Base-by-base conservation (phyloP, 2,888 invertebrate species). In the Galerucella calmariensis region DNA sequence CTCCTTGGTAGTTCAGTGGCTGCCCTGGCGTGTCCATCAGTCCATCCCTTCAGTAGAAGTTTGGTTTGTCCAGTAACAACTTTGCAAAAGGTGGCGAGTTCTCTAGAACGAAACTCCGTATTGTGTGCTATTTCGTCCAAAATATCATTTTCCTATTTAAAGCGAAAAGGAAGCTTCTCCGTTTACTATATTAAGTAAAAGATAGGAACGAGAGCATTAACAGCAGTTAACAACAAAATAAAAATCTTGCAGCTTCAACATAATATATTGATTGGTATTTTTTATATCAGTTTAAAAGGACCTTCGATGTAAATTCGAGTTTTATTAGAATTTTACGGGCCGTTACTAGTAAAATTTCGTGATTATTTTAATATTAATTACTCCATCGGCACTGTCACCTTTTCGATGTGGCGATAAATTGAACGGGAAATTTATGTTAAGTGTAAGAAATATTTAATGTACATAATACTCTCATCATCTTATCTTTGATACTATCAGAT, bases 331-430 rank as follows among this genome's bases (percentile, higher is more conserved):
- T 56, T 56, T 56, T 56, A 20, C 56, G 1, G 53, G n/a, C 53
- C 8, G 9, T 16, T 56, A 16, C n/a, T n/a, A 56, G 10, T 56
- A 9, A 56, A 56, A 56, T 20, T 56, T 56, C 56, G 8, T 20
- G 20, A 56, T 56, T 56, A 56, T 51, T 51, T n/a, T 56, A 56
- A 56, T 56, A 56, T 56, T 56, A 56, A 56, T 56, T 56, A 53
- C n/a, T 53, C 53, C 0, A 14, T 53, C 16, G 16, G 51, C n/a
- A 56, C 53, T 16, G 10, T 56, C 20, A 16, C 10, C 56, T 8
- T 27, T 8, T 56, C 10, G 56, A 56, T 56, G 16, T 10, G 11
- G 16, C 10, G 20, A 56, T 56, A 56, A 11, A 56, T 20, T 56
- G 56, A 20, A 51, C 51, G 20, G 10, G 20, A 16, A 56, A 56